A percentile compares a stretch with the other conserved stretches of the same genome.
Conservation (phyloP, 2,113 vertebrate genomes). For the Chunga burmeisteri region DNA sequence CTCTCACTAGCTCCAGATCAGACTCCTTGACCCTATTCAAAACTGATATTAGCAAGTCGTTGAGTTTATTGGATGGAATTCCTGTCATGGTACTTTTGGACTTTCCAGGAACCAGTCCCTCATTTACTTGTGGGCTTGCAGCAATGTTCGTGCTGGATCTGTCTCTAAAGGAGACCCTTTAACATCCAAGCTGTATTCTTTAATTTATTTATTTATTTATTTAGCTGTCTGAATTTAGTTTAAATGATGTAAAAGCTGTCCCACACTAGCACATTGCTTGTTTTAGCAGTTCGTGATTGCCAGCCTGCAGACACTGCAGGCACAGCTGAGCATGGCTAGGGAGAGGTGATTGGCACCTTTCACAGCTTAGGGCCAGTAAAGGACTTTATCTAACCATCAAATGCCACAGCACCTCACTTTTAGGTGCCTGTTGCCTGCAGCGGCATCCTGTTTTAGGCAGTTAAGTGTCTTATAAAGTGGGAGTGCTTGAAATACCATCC, state of each 20-base stretch:
- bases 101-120: background rate
- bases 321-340: background rate
- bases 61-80: background rate
- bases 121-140: background rate
- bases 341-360: background rate
- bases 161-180: background rate
- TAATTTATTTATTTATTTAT: background rate
- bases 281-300: background rate
- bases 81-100: background rate
- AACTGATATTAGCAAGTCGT: background rate
- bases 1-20: background rate
- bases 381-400: background rate
- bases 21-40: background rate
- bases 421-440: background rate
- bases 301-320: background rate
- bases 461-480: slow-evolving; percentile 24
- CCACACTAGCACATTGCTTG: background rate
- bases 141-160: background rate
- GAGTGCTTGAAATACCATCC: slow-evolving; percentile 47
- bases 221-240: background rate
- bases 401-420: background rate
- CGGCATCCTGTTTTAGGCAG: background rate
- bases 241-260: background rate
- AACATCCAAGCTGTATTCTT: background rate
- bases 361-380: background rate